Conservation (phyloP, 2,888 invertebrate genomes). For the Arenicola marina region DNA sequence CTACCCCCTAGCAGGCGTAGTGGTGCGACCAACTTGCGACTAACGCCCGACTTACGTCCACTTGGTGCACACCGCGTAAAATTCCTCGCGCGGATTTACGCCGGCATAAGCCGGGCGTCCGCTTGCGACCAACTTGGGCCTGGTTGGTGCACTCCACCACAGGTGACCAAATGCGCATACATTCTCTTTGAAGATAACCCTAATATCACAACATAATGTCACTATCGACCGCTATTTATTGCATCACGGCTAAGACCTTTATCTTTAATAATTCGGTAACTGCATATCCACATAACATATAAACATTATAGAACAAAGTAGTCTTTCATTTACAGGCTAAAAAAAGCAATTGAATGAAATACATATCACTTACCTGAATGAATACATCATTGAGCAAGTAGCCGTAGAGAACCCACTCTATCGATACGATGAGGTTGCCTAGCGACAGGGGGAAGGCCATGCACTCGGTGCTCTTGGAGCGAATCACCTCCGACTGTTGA, state of each 20-base stretch:
- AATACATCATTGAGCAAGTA: slow-evolving; percentile 76
- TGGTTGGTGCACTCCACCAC: too few species aligned
- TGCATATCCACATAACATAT: neutral
- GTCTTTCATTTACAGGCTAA: neutral
- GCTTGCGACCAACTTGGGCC: too few species aligned
- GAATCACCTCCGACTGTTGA: slow-evolving; percentile 75
- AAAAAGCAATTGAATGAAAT: neutral
- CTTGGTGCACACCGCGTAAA: neutral
- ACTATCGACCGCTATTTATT: neutral
- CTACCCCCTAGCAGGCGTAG: too few species aligned
- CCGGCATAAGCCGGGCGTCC: too few species aligned
- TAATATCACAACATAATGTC: neutral
- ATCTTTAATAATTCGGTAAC: neutral
- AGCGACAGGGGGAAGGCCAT: slow-evolving; percentile 87
- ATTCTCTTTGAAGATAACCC: neutral
- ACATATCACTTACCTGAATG: slow-evolving; percentile 69
- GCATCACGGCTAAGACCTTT: neutral
- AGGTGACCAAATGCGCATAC: too few species aligned
- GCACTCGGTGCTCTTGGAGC: slow-evolving; percentile 79
- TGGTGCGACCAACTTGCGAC: too few species aligned
- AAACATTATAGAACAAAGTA: too few species aligned
- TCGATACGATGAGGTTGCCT: slow-evolving; percentile 78
- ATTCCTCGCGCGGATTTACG: too few species aligned
- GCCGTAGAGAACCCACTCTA: slow-evolving; percentile 82
- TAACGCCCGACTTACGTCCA: too few species aligned